Percentiles rank a stretch among this genome's conserved stretches.
Conservation (phyloP, 2,113 vertebrate species). For the Heterochromis multidens region DNA sequence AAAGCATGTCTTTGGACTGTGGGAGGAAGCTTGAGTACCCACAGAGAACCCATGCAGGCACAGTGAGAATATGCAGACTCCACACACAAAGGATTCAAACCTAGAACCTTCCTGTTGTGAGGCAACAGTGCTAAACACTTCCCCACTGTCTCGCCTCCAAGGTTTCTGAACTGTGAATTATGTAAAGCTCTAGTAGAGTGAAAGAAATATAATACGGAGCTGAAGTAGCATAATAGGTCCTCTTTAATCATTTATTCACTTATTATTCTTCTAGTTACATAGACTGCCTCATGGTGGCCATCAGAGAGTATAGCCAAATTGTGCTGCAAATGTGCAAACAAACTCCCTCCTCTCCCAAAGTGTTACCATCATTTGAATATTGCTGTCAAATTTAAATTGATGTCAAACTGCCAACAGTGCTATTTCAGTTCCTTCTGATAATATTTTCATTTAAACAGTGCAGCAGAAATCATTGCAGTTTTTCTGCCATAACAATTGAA, state of each 20-base stretch:
- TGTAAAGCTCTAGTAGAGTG: neutral
- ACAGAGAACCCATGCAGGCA: neutral
- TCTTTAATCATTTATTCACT: neutral
- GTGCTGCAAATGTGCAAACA: neutral
- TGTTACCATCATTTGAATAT: neutral
- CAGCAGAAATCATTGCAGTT: neutral
- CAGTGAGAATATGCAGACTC: neutral
- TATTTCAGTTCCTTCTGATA: neutral
- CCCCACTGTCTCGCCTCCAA: neutral
- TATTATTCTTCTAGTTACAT: neutral
- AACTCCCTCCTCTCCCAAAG: neutral
- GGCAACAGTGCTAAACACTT: neutral
- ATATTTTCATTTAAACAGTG: neutral
- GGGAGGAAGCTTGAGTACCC: neutral
- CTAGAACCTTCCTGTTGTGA: neutral
- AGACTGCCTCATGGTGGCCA: too few relatives aligned
- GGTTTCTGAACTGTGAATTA: rapidly evolving
- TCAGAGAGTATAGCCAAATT: neutral
- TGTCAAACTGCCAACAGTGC: neutral
- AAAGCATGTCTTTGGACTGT: neutral
- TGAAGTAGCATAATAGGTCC: neutral
- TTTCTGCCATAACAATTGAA: neutral
- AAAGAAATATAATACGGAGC: neutral
- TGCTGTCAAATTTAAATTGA: neutral
- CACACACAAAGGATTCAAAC: neutral